A percentile compares a stretch with the other conserved stretches of the same genome.
These are phyloP conservation scores for Saturnia japonica DNA, from an alignment of 2,888 invertebrate genomes.

Conservation along the genomic window DNA sequence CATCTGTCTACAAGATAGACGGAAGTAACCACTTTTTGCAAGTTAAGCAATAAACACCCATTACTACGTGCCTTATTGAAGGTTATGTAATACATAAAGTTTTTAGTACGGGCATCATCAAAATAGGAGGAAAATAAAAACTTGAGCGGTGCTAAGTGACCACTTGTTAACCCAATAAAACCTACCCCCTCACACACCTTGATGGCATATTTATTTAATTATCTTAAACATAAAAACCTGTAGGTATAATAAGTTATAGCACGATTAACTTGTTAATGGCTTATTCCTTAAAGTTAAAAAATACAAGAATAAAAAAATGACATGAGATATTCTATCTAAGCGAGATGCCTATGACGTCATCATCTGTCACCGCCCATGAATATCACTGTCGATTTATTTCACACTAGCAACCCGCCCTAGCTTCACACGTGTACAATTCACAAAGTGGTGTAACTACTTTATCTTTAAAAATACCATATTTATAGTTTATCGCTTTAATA, in stretches of 20 bases:
- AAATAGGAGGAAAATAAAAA: conserved; percentile 1
- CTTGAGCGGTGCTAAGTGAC: conserved; percentile 7
- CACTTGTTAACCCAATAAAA: conserved; percentile 6
- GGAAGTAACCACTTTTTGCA: conserved; percentile 3
- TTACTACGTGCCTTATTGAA: background rate
- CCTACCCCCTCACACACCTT: background rate
- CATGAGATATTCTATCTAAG: background rate
- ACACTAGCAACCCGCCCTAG: too few relatives aligned
- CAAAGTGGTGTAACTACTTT: too few relatives aligned
- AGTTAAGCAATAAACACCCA: background rate
- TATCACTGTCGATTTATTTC: background rate
- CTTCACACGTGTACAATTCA: too few relatives aligned
- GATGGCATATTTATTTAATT: background rate
- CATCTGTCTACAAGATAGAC: background rate
- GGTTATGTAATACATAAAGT: conserved; percentile 9
- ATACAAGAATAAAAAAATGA: background rate
- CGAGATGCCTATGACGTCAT: background rate
- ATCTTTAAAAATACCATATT: too few relatives aligned
- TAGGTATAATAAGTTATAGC: background rate
- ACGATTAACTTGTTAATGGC: background rate
- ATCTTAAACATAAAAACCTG: background rate
- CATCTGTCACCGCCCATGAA: background rate
- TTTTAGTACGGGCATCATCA: conserved; percentile 2
- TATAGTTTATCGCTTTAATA: too few relatives aligned
- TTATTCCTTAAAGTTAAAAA: background rate